phyloP scores from a whole-genome alignment of 2,888 invertebrate genomes.

The Hartigia nigra region DNA sequence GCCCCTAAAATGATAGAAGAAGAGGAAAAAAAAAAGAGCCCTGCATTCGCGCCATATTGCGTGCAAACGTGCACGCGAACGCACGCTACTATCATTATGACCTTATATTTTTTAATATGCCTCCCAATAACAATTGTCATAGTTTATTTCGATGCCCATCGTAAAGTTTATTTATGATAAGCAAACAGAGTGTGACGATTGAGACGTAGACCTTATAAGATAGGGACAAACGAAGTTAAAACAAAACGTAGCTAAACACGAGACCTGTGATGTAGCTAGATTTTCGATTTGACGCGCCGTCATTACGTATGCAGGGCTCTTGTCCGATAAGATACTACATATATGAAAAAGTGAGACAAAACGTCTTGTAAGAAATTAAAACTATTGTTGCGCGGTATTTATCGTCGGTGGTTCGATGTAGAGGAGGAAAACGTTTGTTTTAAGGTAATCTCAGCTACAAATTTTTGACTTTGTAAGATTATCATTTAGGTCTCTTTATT shows the following conservation, averaged over 20 bases:
- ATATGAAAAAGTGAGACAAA: slow-evolving; percentile 29
- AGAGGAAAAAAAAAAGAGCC: slow-evolving; percentile 35
- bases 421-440: neutral
- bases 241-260: slow-evolving; percentile 30
- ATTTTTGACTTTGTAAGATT: slow-evolving; percentile 10
- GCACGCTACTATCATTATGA: slow-evolving; percentile 42
- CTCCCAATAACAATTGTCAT: slow-evolving; percentile 36
- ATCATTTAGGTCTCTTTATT: slow-evolving; percentile 6
- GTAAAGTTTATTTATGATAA: slow-evolving; percentile 45
- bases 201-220: slow-evolving; percentile 41
- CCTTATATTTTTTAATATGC: slow-evolving; percentile 54
- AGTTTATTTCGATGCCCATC: slow-evolving; percentile 37
- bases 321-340: neutral
- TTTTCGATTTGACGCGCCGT: slow-evolving; percentile 41
- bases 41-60: slow-evolving; percentile 48
- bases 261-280: slow-evolving; percentile 59
- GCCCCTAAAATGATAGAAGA: slow-evolving; percentile 24
- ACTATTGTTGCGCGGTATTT: slow-evolving; percentile 34
- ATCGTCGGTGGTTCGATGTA: slow-evolving; percentile 47
- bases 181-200: slow-evolving; percentile 36
- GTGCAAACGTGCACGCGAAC: slow-evolving; percentile 35
- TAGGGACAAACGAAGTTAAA: slow-evolving; percentile 36
- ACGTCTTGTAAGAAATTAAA: slow-evolving; percentile 38
- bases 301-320: slow-evolving; percentile 50
- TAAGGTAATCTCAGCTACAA: neutral